phyloP scores from a whole-genome alignment of 2,797 vertebrate genomes.

The Falco berigora region DNA sequence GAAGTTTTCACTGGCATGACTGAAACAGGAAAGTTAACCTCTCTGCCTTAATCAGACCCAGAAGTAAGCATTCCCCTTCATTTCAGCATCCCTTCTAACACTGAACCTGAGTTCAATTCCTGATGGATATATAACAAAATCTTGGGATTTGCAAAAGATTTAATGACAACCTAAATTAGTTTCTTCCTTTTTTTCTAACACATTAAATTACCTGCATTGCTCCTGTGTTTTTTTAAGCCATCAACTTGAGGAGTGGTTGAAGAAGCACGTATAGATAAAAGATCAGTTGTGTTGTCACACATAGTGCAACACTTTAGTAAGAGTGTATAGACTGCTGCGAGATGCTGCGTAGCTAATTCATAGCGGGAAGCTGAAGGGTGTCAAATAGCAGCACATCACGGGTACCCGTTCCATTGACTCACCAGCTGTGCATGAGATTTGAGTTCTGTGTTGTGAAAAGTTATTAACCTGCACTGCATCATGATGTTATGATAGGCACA shows the following conservation, averaged over 20 bases:
- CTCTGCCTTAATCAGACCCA: background rate
- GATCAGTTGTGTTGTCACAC: background rate
- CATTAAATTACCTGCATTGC: background rate
- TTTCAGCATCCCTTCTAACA: background rate
- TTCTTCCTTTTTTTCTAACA: background rate
- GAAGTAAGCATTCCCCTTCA: background rate
- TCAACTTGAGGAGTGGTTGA: background rate
- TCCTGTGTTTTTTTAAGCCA: background rate
- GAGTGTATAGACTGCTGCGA: background rate
- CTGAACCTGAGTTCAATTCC: background rate
- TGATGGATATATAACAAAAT: background rate
- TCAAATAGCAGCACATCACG: background rate
- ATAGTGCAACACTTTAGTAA: background rate
- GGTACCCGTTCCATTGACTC: background rate
- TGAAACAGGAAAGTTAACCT: background rate
- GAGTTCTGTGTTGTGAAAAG: background rate
- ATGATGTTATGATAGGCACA: background rate
- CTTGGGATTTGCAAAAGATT: background rate
- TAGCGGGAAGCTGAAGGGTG: background rate
- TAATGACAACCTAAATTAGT: background rate
- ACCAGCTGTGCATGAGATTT: background rate
- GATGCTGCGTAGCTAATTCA: background rate
- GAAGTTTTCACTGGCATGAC: background rate
- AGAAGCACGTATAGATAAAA: background rate
- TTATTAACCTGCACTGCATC: background rate